Base-by-base conservation (phyloP, 30 jellyfish, hydroid and myxozoan genomes). In the Cassiopea xamachana region DNA sequence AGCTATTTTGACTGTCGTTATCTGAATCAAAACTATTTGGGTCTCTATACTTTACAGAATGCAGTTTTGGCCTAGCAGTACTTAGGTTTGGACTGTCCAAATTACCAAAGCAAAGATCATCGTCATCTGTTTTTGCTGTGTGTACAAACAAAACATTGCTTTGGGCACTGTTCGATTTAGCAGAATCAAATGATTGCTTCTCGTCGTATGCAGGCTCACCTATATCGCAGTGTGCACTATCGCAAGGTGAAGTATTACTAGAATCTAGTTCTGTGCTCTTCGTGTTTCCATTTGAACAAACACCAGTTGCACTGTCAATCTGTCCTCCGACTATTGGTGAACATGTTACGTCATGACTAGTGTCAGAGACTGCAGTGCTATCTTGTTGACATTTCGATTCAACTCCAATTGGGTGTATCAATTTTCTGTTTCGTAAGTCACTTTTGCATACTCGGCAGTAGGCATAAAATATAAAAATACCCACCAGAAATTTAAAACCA, bases 21-120 rank as follows among this genome's bases (percentile, higher is more conserved):
- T 68, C 82, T 1, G 90, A 82, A 48, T 59, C 46, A 70, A 69
- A 82, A 82, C 82, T 64, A 72, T 62, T 76, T 44, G 81, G 60
- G 43, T 82, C 27, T 61, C 60, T 50, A 51, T 51, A 55, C 51
- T 19, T 78, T 48, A 7, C 16, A 14, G 74, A 43, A 1, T 71
- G 15, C 15, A 71, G 2, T 14, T 17, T 64, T 64, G 74, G 74
- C 27, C 15, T 17, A 64, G 27, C 74, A 64, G 6, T 27, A 4
- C 15, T 64, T 17, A 5, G 43, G 74, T 7, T 64, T 64, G 19
- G 74, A 14, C 74, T 14, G 27, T 9, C 19, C 19, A 9, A 64
- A 64, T 14, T 2, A 27, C 15, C 43, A 5, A 14, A 14, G 15
- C 43, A 9, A 27, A 27, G 39, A 5, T 64, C 74, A 4, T 17